Base-by-base conservation (phyloP, 2,888 invertebrate genomes). In the Hirudinaria manillensis region DNA sequence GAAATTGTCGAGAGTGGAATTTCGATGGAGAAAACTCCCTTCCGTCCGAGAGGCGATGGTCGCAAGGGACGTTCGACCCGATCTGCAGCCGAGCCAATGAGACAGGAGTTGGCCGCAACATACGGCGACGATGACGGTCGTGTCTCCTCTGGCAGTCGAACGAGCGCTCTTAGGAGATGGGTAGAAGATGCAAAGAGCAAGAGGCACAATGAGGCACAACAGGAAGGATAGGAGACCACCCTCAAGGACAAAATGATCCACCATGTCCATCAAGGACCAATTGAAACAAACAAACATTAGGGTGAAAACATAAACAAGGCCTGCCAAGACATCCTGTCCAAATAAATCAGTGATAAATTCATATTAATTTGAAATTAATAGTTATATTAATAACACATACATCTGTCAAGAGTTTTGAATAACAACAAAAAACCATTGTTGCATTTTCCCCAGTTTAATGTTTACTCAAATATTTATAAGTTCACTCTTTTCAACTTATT, bases 141-240 rank as follows among this genome's bases (percentile, higher is more conserved):
- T 94, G 85, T 95, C 94, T 34, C 93, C 93, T 82, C 94, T 82
- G 1, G 94, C 93, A 10, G 94, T 93, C 74, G 93, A 94, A 93
- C 94, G 94, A 81, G 90, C 90, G 80, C 91, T 90, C 13, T 55
- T 19, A 72, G 92, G 90, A 79, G 89, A 89, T 0, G 94, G 95
- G 85, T 93, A 92, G 78, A 92, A 88, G 72, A 92, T 90, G 55
- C 89, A 83, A 1, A 89, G 84, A 13, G 92, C 75, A 7, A 80
- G 67, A 21, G 80, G 79, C 13, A 79, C 45, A n/a, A 67, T 29
- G 6, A 79, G 34, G 56, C 75, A 74, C 32, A 74, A 34, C 13
- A 38, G 19, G 32, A 77, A 75, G 4, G 77, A 75, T 51, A 65
- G 74, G 13, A 51, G 67, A 32, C 72, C 85, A 81, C 88, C 89